phyloP scores from a whole-genome alignment of 2,888 invertebrate species.

The Acanthoscelides obtectus region DNA sequence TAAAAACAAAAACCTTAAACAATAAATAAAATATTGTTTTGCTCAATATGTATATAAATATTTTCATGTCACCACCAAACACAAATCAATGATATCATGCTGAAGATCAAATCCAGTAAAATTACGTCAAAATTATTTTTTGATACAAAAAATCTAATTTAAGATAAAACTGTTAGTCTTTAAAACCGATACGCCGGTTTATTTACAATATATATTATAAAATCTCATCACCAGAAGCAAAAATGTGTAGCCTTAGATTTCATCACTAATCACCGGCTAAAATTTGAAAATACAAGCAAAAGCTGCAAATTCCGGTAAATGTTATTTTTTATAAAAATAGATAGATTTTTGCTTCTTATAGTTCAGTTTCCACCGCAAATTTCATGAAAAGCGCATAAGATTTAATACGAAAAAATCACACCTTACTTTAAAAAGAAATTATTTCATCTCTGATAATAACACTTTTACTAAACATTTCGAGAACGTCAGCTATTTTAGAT shows the following conservation, averaged over 20 bases:
- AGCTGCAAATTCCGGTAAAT: not conserved
- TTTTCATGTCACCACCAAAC: not conserved
- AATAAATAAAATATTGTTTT: constrained; percentile 12
- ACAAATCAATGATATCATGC: not conserved
- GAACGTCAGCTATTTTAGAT: too few relatives aligned
- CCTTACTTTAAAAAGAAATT: too few relatives aligned
- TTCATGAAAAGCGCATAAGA: too few relatives aligned
- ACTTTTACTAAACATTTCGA: too few relatives aligned
- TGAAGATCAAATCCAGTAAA: constrained; percentile 3
- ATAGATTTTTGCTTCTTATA: not conserved
- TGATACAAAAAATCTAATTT: constrained; percentile 9
- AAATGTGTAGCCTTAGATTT: not conserved
- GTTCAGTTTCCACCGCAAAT: too few relatives aligned
- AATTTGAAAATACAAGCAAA: not conserved
- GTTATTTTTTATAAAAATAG: not conserved
- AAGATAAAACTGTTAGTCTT: not conserved
- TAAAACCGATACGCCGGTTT: constrained; percentile 1
- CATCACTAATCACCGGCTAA: not conserved
- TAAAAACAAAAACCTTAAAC: constrained; percentile 14
- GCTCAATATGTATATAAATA: constrained; percentile 7
- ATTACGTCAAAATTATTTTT: constrained; percentile 3
- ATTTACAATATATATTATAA: not conserved
- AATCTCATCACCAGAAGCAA: not conserved
- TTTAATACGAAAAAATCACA: too few relatives aligned
- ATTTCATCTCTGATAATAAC: too few relatives aligned